Evolutionary conservation across 2,797 vertebrate species (phyloP).

Genomic region (Cynodonichthys magdalenae): DNA sequence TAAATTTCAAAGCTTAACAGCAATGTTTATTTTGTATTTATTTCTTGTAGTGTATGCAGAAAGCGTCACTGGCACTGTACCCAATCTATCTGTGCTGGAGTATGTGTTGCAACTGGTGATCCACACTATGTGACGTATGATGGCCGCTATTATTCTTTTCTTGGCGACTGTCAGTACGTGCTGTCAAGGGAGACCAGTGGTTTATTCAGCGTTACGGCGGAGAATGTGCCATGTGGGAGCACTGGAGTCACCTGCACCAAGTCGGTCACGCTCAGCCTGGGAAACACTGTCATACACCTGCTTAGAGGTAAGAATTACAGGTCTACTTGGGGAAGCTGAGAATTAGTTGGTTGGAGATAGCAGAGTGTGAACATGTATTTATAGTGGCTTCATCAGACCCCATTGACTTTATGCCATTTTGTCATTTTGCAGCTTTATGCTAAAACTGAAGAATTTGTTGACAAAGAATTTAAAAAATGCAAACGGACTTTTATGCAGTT

Average conservation of each 20-base stretch:
- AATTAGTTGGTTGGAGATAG: neutral
- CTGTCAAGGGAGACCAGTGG: slow-evolving; percentile 81
- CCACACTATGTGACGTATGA: slow-evolving; percentile 94
- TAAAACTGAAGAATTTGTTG: too few relatives aligned
- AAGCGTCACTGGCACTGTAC: slow-evolving; percentile 86
- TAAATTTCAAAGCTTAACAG: neutral
- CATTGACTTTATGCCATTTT: too few relatives aligned
- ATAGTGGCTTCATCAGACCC: too few relatives aligned
- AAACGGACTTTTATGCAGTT: too few relatives aligned
- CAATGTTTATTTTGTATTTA: neutral
- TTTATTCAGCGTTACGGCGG: slow-evolving; percentile 83
- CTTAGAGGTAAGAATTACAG: slow-evolving; percentile 82
- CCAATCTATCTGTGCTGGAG: slow-evolving; percentile 75
- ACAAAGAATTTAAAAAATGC: too few relatives aligned
- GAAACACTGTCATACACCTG: slow-evolving; percentile 86
- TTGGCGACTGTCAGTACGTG: slow-evolving; percentile 92
- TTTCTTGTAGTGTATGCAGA: slow-evolving; percentile 81
- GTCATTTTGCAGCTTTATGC: too few relatives aligned
- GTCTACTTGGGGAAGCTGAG: neutral
- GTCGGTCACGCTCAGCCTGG: slow-evolving; percentile 85
- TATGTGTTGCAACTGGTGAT: slow-evolving; percentile 90
- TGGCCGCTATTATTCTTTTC: slow-evolving; percentile 87
- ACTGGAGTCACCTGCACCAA: slow-evolving; percentile 91
- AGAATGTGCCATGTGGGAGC: slow-evolving; percentile 91
- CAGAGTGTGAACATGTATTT: neutral